Percentiles rank a stretch among this genome's conserved stretches.
phyloP scores from a whole-genome alignment of 1,140 invertebrate genomes.

The Pseudobourletiella spinata region DNA sequence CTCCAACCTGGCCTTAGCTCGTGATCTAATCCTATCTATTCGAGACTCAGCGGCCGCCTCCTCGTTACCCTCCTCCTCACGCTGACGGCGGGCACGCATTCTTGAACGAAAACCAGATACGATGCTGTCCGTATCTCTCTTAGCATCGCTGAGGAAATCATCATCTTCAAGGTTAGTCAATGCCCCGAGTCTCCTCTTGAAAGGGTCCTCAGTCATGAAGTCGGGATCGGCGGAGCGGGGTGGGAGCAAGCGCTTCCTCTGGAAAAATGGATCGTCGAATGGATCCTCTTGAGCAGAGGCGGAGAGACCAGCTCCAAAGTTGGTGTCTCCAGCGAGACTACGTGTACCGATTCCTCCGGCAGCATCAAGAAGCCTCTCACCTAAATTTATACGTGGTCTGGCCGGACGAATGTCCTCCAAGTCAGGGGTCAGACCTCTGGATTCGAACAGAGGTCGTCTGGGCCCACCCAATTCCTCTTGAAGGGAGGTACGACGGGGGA shows the following conservation, averaged over 20 bases:
- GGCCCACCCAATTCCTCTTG: neutral
- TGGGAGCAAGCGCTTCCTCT: conserved; percentile 3
- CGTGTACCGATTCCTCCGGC: neutral
- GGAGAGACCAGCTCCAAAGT: conserved; percentile 5
- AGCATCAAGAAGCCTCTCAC: neutral
- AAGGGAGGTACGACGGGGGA: neutral
- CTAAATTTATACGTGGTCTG: conserved; percentile 3
- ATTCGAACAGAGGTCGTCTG: neutral
- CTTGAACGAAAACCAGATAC: conserved; percentile 10
- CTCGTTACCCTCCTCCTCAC: neutral
- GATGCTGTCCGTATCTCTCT: conserved; percentile 3
- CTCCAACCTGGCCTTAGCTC: conserved; percentile 1
- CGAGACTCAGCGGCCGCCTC: neutral
- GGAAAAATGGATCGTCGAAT: conserved; percentile 13
- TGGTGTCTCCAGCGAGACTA: neutral
- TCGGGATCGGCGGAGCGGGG: conserved; percentile 18
- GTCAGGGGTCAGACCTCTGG: neutral
- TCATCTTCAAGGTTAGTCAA: neutral
- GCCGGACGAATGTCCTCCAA: neutral
- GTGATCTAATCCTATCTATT: neutral
- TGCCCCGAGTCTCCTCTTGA: neutral
- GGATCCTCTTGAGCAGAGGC: conserved; percentile 15
- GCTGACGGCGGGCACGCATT: conserved; percentile 1
- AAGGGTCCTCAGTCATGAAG: conserved; percentile 17
- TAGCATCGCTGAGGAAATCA: conserved; percentile 10